Base-by-base conservation (phyloP, 2,113 vertebrate genomes). In the Hystrix brachyura region DNA sequence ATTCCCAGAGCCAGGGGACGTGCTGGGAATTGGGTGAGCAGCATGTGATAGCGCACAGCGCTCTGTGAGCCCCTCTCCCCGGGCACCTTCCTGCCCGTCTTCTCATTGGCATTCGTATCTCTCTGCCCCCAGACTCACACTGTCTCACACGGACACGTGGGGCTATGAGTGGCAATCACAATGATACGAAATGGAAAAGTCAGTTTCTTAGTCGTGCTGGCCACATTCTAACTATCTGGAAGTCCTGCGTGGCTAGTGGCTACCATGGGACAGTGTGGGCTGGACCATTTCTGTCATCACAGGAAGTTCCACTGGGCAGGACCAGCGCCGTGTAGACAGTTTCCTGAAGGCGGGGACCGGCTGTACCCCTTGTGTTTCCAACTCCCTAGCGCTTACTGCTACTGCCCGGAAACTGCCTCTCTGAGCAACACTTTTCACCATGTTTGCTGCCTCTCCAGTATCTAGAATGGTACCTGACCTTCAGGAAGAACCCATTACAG, bases 51-150 rank as follows among this genome's bases (percentile, higher is more conserved):
- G 43, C 87, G 69, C 55, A 5, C 21, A 90, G 69, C 0, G 23
- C 46, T 53, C 86, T 46, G 0, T 1, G 3, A 3, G 3, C 5
- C 1, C 51, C 21, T 0, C 38, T 14, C 0, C 1, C 0, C 1
- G 9, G 14, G 34, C 53, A 19, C 51, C 3, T 81, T 60, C 1
- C 9, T 78, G 59, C 60, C 60, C 43, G 48, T 23, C 27, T 57
- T 48, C 14, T 15, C 7, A 25, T 86, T 57, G 72, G 71, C 25
- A 51, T 1, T 89, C 55, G 4, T 46, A 1, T 88, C 64, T 90
- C 25, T 72, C 74, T 38, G 53, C 38, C 62, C n/a, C n/a, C 64
- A 18, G 15, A 80, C 64, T 59, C 53, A 43, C 9, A 10, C 78
- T 69, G n/a, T 64, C 67, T 53, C 32, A 8, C 17, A 7, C 10